Evolutionary conservation across 2,888 invertebrate species (phyloP).

Genomic region (Dynastes maya): DNA sequence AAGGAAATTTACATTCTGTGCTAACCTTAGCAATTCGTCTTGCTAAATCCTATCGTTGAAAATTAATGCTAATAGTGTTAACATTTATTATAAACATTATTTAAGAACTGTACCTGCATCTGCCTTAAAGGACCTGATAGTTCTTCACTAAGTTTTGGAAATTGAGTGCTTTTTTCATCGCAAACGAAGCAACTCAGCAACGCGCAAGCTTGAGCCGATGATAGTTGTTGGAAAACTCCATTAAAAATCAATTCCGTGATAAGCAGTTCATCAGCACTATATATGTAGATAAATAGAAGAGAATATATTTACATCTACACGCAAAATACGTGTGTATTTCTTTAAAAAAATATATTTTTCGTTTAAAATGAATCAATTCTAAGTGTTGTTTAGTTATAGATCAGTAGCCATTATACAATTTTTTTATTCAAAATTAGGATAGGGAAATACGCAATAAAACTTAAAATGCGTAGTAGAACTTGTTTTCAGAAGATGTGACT

Average conservation of each 20-base stretch:
- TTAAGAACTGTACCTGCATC: constrained; percentile 80
- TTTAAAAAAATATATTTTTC: no score
- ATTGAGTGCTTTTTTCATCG: constrained; percentile 90
- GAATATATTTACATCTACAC: neutral
- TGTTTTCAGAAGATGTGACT: no score
- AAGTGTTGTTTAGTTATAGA: no score
- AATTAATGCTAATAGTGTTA: constrained; percentile 1
- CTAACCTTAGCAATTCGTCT: constrained; percentile 92
- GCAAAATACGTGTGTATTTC: neutral
- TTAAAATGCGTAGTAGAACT: no score
- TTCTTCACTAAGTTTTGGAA: constrained; percentile 86
- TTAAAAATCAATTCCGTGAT: constrained; percentile 99
- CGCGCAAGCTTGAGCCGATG: constrained; percentile 87
- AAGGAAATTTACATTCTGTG: constrained; percentile 86
- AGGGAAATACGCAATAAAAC: no score
- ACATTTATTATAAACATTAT: neutral
- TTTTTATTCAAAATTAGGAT: no score
- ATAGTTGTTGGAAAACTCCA: constrained; percentile 92
- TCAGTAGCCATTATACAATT: no score
- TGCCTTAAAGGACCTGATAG: constrained; percentile 90
- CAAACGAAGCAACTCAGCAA: constrained; percentile 93
- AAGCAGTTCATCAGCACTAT: constrained; percentile 93
- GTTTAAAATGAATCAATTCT: no score
- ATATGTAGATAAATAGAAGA: constrained; percentile 11
- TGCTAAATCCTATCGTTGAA: constrained; percentile 84